Conservation (phyloP, 1,140 invertebrate species). For the Macrotrachela quadricornifera region DNA sequence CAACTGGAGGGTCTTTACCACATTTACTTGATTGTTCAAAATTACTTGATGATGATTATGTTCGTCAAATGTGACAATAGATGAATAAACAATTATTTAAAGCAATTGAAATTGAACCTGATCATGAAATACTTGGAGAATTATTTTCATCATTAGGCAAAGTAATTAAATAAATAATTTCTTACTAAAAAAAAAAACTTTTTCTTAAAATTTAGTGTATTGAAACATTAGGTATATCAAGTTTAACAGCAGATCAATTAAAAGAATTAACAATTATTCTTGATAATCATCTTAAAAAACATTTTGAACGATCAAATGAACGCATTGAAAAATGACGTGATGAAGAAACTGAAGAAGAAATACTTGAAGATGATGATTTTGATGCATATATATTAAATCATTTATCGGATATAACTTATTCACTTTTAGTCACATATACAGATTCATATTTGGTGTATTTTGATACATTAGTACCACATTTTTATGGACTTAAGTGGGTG, state of each 20-base stretch:
- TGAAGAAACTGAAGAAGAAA: conserved; percentile 74
- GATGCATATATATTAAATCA: conserved; percentile 75
- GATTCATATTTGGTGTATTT: conserved; percentile 64
- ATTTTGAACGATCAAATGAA: conserved; percentile 57
- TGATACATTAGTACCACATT: conserved; percentile 61
- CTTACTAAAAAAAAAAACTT: neutral
- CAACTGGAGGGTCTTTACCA: conserved; percentile 76
- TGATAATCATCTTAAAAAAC: conserved; percentile 64
- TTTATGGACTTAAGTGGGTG: conserved; percentile 22
- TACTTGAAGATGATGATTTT: conserved; percentile 75
- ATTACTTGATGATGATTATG: conserved; percentile 47
- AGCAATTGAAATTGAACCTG: conserved; percentile 75
- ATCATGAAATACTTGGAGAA: conserved; percentile 69
- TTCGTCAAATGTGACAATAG: conserved; percentile 72
- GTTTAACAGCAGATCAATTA: conserved; percentile 52
- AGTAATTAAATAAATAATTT: conserved; percentile 16
- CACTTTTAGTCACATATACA: conserved; percentile 65
- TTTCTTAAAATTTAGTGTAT: conserved; percentile 42
- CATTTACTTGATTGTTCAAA: conserved; percentile 75
- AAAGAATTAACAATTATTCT: conserved; percentile 58
- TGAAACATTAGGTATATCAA: conserved; percentile 64
- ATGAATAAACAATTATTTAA: conserved; percentile 73
- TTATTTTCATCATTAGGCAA: conserved; percentile 65
- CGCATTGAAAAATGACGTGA: conserved; percentile 55
- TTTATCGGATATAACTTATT: conserved; percentile 71